Evolutionary conservation across 1,140 invertebrate genomes (phyloP), one percentile per base, ranked within the genome.

Genomic region (Atta texana): DNA sequence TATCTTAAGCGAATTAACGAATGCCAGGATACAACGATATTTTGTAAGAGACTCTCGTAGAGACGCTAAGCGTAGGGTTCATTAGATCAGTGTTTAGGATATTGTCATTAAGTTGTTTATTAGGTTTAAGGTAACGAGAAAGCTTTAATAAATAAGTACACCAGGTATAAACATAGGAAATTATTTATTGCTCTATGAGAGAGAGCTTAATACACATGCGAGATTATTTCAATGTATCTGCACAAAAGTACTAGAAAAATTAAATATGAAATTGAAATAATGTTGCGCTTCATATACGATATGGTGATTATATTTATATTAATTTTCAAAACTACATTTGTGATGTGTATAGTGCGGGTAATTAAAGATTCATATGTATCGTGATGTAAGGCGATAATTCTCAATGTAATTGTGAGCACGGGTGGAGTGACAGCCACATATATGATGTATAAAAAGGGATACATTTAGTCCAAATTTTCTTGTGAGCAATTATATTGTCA

Each of bases 1-100:
- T 94, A 93, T 94, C 93, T 93, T 93, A 93, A 92, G 90, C 93
- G 91, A 91, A 92, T 92, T 89, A 89, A 90, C 68, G 74, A 87
- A 88, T 91, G 86, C 87, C 90, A 92, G 87, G 91, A 89, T 86
- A 87, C 80, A 90, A 91, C 87, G 87, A 72, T 92, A 75, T 91
- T 89, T 92, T 88, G 31, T 87, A 77, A 66, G 74, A 90, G 84
- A 92, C 91, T 92, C 89, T 92, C 77, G 86, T 93, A 93, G 93
- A 92, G 92, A 94, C 92, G 85, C 80, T 94, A 93, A 93, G 88
- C 72, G 57, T 86, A 92, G 76, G 91, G 77, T 88, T 82, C 59
- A 64, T 84, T 82, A 64, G 76, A 75, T 53, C 68, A 92, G 91
- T 93, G 91, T 91, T 88, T 91, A 90, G 87, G 89, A 86, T 86